Evolutionary conservation across 2,113 vertebrate genomes (phyloP), one percentile per base, ranked within the genome.

Genomic region (Atractosteus spatula): DNA sequence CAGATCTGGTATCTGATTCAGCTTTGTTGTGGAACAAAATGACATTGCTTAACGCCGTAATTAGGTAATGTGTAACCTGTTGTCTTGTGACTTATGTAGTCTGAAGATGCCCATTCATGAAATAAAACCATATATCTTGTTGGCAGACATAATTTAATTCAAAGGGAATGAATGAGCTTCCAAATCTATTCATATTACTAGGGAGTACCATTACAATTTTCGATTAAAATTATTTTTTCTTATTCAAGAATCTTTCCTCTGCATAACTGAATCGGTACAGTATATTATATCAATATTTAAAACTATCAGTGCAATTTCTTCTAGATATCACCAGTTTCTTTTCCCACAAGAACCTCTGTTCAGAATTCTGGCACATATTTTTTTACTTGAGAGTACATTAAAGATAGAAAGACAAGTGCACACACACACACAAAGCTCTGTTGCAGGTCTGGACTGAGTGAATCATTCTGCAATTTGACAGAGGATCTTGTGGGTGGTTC

Each of bases 211-310:
- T 59, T 8, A n/a, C 7, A 13, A 12, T 59, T 12, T 59, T 8
- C 13, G 7, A 11, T 68, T 7, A 47, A 12, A 11, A 13, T 64
- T 45, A 7, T 4, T 43, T 66, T 47, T 66, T 7, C 11, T 7
- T 7, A n/a, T 68, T 54, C 66, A 16, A 14, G 3, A 8, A 54
- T 7, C 66, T 68, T 10, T 68, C 16, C 47, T 55, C 66, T 55
- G 4, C 11, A 55, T 47, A 29, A 55, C 17, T 17, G 8, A 55
- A 68, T 68, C 66, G 17, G 8, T 51, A 29, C 29, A 29, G 29
- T 29, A 29, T 29, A 29, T 65, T 17, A 51, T 13, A n/a, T 67
- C 12, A 67, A 55, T 68, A 68, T 68, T 68, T 54, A n/a, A 68
- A 17, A 4, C 7, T 16, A 41, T 54, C 17, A 55, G 47, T 47